Conservation (phyloP, 2,888 invertebrate genomes). For the Troglohyphantes excavatus region DNA sequence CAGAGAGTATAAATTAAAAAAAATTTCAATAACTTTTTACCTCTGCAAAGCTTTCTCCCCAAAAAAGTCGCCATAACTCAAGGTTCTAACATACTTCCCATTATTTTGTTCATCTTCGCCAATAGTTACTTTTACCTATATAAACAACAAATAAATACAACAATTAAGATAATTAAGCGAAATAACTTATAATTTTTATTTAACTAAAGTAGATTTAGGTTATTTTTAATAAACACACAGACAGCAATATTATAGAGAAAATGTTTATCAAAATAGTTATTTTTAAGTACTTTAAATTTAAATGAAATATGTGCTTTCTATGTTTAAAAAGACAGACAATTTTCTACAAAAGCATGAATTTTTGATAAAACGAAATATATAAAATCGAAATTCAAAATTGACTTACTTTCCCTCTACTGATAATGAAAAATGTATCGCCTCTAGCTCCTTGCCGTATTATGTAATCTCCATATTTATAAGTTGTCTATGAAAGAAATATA, state of each 20-base stretch:
- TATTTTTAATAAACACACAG: too few relatives aligned
- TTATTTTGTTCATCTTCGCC: constrained; percentile 83
- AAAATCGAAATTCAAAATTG: too few relatives aligned
- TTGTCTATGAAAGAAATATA: constrained; percentile 82
- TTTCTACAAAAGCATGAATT: too few relatives aligned
- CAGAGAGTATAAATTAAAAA: not conserved
- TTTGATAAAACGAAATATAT: too few relatives aligned
- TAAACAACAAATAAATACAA: too few relatives aligned
- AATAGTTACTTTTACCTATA: constrained; percentile 77
- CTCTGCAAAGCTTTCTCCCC: constrained; percentile 84
- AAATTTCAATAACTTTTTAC: constrained; percentile 15
- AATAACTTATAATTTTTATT: too few relatives aligned
- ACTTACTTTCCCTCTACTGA: constrained; percentile 85
- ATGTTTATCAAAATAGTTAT: too few relatives aligned
- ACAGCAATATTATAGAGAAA: too few relatives aligned
- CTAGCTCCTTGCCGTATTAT: constrained; percentile 97
- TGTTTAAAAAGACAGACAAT: not conserved
- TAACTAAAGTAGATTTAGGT: too few relatives aligned
- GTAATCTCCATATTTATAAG: constrained; percentile 96
- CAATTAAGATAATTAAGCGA: too few relatives aligned
- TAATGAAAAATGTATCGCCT: constrained; percentile 99
- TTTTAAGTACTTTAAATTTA: too few relatives aligned
- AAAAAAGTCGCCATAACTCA: constrained; percentile 98
- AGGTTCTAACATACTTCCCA: constrained; percentile 93
- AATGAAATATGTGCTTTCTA: not conserved